Evolutionary conservation across 2,113 vertebrate genomes (phyloP), one percentile per base, ranked within the genome.

Genomic region (Carassius carassius): DNA sequence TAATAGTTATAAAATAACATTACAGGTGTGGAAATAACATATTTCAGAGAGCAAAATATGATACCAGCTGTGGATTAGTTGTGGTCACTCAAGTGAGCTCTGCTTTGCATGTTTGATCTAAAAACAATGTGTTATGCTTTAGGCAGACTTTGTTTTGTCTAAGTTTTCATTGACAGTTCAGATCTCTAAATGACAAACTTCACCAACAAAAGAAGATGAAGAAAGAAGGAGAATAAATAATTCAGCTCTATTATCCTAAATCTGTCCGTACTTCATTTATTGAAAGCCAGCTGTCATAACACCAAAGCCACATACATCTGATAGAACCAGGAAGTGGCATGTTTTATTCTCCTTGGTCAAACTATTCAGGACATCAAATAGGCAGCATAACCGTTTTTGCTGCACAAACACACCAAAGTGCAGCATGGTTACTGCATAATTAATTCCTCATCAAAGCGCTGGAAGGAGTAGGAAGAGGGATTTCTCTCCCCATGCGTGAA

Each of bases 381-480:
- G 75, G 41, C 69, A 85, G 70, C 81, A 81, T 80, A 23, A 74
- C 51, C 12, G 2, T 69, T 85, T 83, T 32, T 51, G 7, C 58
- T 81, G 85, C 85, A 73, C 72, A 74, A 79, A 65, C 73, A 67
- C 65, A 63, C 23, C 58, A 47, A 63, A 37, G 79, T 41, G 51
- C n/a, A 25, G 77, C 65, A 69, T 86, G 82, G 74, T 85, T 85
- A 83, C 76, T 47, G 60, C 74, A 82, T 85, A 84, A 87, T 88
- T 89, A 86, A 86, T 86, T 83, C 23, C 49, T 69, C 85, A 88
- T 87, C 87, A 89, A 89, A 87, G 86, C 12, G 25, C 75, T 75
- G 35, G 76, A 72, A 82, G 76, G 56, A 56, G 81, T 14, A 14
- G 56, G 62, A 72, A 35, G 60, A 75, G 83, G 76, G 9, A 82